Percentiles rank a stretch among this genome's conserved stretches.
phyloP scores from a whole-genome alignment of 2,888 invertebrate species.

The Pandemis heparana region DNA sequence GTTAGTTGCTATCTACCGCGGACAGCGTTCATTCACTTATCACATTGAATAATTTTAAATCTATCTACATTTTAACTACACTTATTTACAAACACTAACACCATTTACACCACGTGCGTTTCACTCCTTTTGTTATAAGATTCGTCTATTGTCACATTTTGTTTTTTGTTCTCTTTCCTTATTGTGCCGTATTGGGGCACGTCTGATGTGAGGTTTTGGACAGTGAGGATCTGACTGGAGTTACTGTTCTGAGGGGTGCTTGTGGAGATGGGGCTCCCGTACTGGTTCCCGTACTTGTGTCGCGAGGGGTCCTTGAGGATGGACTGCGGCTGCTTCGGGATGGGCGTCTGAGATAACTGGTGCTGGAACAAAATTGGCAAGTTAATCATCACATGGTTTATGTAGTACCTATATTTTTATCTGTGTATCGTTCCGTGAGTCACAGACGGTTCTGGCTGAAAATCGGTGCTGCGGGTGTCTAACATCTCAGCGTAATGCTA shows the following conservation, averaged over 20 bases:
- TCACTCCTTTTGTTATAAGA: slow-evolving; percentile 78
- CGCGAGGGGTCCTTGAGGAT: slow-evolving; percentile 88
- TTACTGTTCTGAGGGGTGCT: slow-evolving; percentile 76
- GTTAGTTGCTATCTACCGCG: slow-evolving; percentile 58
- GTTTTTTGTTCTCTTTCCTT: slow-evolving; percentile 81
- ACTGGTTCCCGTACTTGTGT: slow-evolving; percentile 84
- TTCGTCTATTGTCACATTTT: slow-evolving; percentile 82
- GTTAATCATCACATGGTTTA: not conserved
- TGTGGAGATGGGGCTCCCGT: slow-evolving; percentile 77
- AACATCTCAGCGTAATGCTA: too few relatives aligned
- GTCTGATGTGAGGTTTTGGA: slow-evolving; percentile 83
- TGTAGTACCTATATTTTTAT: too few relatives aligned
- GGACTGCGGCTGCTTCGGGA: slow-evolving; percentile 85
- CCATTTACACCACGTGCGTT: slow-evolving; percentile 73
- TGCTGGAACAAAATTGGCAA: slow-evolving; percentile 68
- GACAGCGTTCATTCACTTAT: slow-evolving; percentile 66
- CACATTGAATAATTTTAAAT: slow-evolving; percentile 77
- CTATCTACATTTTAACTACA: slow-evolving; percentile 78
- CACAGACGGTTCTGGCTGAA: too few relatives aligned
- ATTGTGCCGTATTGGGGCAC: slow-evolving; percentile 84
- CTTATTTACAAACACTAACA: slow-evolving; percentile 66
- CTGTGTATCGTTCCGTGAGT: too few relatives aligned
- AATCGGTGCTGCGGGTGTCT: too few relatives aligned
- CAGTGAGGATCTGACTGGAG: slow-evolving; percentile 86
- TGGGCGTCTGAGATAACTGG: slow-evolving; percentile 69